Conservation (phyloP, 2,797 vertebrate genomes). For the Pseudochirops cupreus region DNA sequence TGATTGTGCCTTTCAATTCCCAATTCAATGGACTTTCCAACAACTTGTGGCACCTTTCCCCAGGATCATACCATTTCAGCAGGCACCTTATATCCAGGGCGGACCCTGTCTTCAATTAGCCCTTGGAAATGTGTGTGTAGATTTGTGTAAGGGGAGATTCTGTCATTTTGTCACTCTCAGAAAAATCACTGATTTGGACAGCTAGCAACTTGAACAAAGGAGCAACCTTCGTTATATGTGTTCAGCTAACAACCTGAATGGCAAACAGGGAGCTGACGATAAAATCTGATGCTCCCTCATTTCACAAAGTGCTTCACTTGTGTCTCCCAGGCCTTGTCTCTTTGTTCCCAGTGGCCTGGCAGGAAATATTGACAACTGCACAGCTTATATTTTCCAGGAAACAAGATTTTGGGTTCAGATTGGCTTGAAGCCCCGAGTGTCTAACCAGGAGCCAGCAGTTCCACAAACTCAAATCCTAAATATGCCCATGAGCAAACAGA, state of each 20-base stretch:
- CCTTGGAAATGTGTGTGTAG: neutral
- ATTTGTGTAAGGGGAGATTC: neutral
- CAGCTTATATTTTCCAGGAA: conserved; percentile 6
- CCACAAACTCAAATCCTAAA: neutral
- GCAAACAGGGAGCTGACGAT: conserved; percentile 4
- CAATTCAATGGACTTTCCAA: neutral
- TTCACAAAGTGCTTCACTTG: neutral
- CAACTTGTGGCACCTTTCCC: neutral
- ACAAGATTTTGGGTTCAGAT: neutral
- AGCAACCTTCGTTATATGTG: neutral
- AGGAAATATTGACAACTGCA: neutral
- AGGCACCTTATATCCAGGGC: neutral
- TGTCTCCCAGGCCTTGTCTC: neutral
- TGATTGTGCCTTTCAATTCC: neutral
- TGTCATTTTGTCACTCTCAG: conserved; percentile 3
- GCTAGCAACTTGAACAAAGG: neutral
- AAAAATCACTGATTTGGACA: neutral
- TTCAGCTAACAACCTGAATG: neutral
- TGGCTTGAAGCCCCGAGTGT: neutral
- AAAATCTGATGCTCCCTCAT: neutral
- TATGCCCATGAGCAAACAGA: neutral
- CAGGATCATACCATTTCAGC: neutral
- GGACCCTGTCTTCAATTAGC: neutral
- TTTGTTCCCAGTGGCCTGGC: neutral
- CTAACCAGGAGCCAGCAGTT: neutral